Percentiles rank a stretch among this genome's conserved stretches.
Evolutionary conservation across 2,888 invertebrate genomes (phyloP).

Genomic region (Polia nebulosa): DNA sequence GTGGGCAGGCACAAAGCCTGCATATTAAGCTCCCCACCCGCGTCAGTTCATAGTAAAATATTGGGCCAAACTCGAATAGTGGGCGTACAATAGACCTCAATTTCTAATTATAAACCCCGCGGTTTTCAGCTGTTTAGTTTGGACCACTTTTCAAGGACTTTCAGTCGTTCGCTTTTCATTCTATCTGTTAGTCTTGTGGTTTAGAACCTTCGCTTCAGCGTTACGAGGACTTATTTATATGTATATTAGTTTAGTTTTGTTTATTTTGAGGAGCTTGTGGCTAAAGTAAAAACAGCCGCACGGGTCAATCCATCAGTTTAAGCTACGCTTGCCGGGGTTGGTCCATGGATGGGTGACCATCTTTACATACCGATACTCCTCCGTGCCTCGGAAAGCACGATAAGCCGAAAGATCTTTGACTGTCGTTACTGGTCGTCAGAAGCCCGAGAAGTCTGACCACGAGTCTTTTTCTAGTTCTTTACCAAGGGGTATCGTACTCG

Average conservation of each 20-base stretch:
- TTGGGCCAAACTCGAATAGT: conserved; percentile 1
- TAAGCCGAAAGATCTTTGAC: no score
- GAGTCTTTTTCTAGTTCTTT: no score
- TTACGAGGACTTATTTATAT: conserved; percentile 8
- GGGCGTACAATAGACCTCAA: conserved; percentile 14
- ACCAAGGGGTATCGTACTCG: no score
- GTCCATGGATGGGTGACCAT: no score
- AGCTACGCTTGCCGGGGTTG: no score
- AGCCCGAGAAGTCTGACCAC: no score
- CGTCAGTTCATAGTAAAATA: not conserved
- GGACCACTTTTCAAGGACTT: conserved; percentile 38
- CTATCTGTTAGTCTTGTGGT: conserved; percentile 34
- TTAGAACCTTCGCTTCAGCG: conserved; percentile 14
- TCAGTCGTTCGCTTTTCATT: conserved; percentile 24
- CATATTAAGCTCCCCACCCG: not conserved
- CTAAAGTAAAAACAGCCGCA: no score
- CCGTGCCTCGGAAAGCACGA: no score
- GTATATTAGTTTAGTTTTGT: conserved; percentile 48
- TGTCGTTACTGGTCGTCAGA: no score
- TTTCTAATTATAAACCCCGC: conserved; percentile 35
- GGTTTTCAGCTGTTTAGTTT: conserved; percentile 15
- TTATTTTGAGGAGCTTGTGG: no score
- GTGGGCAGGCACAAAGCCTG: not conserved
- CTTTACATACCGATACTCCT: no score
- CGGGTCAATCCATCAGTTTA: no score